These are phyloP conservation scores for Apis mellifera DNA, from an alignment of 1,140 invertebrate species.

Conservation along the genomic window DNA sequence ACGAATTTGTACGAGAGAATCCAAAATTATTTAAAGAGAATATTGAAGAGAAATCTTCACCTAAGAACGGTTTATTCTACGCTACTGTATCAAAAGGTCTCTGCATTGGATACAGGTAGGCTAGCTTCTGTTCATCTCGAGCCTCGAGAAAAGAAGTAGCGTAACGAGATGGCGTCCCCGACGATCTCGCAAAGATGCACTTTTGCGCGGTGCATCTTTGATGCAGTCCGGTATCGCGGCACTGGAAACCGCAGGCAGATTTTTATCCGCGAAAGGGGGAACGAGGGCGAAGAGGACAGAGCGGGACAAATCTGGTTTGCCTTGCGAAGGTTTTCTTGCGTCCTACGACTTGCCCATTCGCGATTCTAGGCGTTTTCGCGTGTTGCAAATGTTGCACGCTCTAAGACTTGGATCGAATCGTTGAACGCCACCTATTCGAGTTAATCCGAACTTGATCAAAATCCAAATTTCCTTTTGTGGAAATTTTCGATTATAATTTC, in stretches of 20 bases:
- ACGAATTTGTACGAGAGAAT: too few relatives aligned
- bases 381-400: too few relatives aligned
- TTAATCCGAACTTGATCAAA: too few relatives aligned
- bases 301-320: conserved; percentile 67
- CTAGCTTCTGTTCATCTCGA: conserved; percentile 38
- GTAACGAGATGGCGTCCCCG: conserved; percentile 62
- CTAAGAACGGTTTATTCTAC: background rate
- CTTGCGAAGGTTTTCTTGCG: conserved; percentile 76
- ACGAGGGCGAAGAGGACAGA: background rate
- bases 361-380: background rate
- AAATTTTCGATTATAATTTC: too few relatives aligned
- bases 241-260: conserved; percentile 67
- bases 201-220: conserved; percentile 59
- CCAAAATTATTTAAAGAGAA: too few relatives aligned
- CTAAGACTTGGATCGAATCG: too few relatives aligned
- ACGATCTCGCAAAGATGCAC: conserved; percentile 34
- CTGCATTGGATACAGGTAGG: conserved; percentile 7
- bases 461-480: too few relatives aligned
- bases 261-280: conserved; percentile 33
- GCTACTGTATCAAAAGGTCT: conserved; percentile 17
- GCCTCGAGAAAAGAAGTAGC: conserved; percentile 70
- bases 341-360: conserved; percentile 28
- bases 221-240: conserved; percentile 61
- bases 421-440: background rate
- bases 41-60: too few relatives aligned